A percentile compares a stretch with the other conserved stretches of the same genome.
Conservation (phyloP, 2,797 vertebrate species). For the Platyrinchus mystaceus region DNA sequence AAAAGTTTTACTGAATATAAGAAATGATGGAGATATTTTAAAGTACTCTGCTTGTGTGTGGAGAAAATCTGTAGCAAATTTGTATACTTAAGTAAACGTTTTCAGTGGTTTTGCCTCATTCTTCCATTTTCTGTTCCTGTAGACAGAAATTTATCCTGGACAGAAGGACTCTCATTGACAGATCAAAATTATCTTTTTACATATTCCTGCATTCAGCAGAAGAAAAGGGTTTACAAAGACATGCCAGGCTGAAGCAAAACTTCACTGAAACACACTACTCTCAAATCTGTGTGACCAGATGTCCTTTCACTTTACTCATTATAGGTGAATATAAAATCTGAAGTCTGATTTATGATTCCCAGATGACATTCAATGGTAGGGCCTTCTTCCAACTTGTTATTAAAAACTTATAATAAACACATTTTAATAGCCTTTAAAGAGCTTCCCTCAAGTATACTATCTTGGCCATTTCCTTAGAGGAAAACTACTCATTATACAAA, state of each 20-base stretch:
- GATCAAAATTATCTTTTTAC: not conserved
- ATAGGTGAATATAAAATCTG: not conserved
- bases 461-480: constrained; percentile 62
- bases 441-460: constrained; percentile 35
- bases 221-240: not conserved
- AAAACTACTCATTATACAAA: constrained; percentile 70
- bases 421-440: constrained; percentile 61
- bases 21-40: not conserved
- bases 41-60: not conserved
- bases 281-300: not conserved
- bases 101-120: not conserved
- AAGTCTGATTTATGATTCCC: not conserved
- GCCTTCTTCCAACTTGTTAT: constrained; percentile 28
- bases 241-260: not conserved
- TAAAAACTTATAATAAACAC: constrained; percentile 49
- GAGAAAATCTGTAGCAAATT: not conserved
- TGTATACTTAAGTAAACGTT: not conserved
- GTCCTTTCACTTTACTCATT: not conserved
- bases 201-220: not conserved
- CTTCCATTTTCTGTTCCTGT: not conserved
- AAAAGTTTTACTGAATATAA: not conserved
- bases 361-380: not conserved
- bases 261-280: not conserved
- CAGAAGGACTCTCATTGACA: not conserved
- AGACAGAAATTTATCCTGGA: not conserved